Evolutionary conservation across 1,140 invertebrate genomes (phyloP).

Genomic region (Drosophila kohkoa): DNA sequence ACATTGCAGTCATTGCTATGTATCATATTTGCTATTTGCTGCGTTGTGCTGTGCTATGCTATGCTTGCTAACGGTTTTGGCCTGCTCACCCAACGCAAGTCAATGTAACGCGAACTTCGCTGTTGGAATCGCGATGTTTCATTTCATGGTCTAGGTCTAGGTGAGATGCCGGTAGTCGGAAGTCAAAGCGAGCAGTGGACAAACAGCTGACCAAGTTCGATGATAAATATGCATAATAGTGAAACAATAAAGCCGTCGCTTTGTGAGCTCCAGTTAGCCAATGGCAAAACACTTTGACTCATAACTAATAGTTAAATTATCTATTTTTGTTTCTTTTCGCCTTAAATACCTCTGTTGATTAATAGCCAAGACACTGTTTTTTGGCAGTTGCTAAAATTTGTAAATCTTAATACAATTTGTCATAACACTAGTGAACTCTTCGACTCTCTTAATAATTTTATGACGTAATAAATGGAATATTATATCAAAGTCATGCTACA

Average conservation of each 20-base stretch:
- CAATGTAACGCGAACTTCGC: not conserved
- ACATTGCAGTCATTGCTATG: conserved; percentile 33
- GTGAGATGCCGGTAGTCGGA: conserved; percentile 55
- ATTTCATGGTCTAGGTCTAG: conserved; percentile 76
- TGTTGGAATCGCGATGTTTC: conserved; percentile 8
- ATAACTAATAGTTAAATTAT: conserved; percentile 33
- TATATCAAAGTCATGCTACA: conserved; percentile 3
- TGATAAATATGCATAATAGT: conserved; percentile 65
- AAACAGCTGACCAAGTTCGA: conserved; percentile 69
- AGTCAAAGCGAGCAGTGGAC: conserved; percentile 41
- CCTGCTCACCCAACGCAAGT: not conserved
- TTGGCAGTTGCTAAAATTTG: conserved; percentile 24
- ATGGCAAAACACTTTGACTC: conserved; percentile 51
- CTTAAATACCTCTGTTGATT: conserved; percentile 35
- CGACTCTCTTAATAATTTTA: not conserved
- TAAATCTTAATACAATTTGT: conserved; percentile 14
- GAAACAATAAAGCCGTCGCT: conserved; percentile 43
- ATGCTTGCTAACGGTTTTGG: conserved; percentile 29
- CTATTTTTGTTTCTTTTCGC: conserved; percentile 10
- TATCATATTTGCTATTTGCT: conserved; percentile 4
- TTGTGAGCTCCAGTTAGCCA: conserved; percentile 39
- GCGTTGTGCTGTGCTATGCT: not conserved
- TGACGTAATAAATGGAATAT: not conserved
- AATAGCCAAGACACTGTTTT: conserved; percentile 36
- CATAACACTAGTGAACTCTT: not conserved